phyloP scores from a whole-genome alignment of 2,888 invertebrate species.

The Elmis aenea region DNA sequence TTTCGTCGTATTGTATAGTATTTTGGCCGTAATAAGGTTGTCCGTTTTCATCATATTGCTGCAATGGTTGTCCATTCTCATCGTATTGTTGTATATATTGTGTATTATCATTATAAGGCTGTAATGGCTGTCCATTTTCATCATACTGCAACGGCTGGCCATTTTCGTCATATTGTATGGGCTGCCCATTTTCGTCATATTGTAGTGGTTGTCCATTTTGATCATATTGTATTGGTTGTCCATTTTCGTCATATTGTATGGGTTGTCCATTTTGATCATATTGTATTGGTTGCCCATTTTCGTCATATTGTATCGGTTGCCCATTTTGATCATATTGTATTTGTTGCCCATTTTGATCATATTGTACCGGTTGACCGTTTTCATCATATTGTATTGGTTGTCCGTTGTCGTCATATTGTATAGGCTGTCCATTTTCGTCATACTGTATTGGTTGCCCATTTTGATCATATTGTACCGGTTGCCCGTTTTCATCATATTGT shows the following conservation, averaged over 20 bases:
- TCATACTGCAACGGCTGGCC: conserved; percentile 18
- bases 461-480: conserved; percentile 24
- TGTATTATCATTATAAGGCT: conserved; percentile 12
- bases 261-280: conserved; percentile 24
- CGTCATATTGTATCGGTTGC: conserved; percentile 15
- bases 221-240: conserved; percentile 25
- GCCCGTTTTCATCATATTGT: conserved; percentile 21
- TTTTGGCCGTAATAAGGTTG: too few relatives aligned
- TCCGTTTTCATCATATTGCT: conserved; percentile 13
- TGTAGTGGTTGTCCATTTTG: conserved; percentile 22
- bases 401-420: conserved; percentile 16
- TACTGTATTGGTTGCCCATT: conserved; percentile 28
- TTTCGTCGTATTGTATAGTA: conserved; percentile 11
- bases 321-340: conserved; percentile 17
- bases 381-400: conserved; percentile 17
- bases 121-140: conserved; percentile 12
- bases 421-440: conserved; percentile 27
- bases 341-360: conserved; percentile 28
- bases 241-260: conserved; percentile 28
- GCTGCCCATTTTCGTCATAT: conserved; percentile 29
- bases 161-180: conserved; percentile 23
- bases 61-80: conserved; percentile 11
- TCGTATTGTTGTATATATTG: conserved; percentile 19
- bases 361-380: conserved; percentile 20
- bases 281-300: conserved; percentile 20